A percentile compares a stretch with the other conserved stretches of the same genome.
phyloP scores from a whole-genome alignment of 2,888 invertebrate species.

The Calameuta pallipes region DNA sequence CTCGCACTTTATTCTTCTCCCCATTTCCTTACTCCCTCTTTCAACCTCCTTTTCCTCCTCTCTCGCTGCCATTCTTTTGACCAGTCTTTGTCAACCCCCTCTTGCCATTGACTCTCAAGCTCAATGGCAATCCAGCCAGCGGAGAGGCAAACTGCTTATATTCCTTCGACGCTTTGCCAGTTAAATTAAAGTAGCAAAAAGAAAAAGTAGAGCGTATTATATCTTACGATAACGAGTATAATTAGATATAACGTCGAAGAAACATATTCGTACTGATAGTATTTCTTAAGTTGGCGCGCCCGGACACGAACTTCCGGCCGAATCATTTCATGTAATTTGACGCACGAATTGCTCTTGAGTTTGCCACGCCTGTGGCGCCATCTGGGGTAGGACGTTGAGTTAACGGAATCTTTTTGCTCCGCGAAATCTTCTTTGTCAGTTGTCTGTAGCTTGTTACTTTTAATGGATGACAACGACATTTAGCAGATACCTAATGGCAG shows the following conservation, averaged over 20 bases:
- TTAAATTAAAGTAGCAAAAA: neutral
- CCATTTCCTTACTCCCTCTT: neutral
- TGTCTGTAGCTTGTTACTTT: neutral
- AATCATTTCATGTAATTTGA: neutral
- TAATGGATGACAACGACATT: neutral
- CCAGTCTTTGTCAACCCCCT: neutral
- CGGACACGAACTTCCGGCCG: neutral
- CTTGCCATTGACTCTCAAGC: neutral
- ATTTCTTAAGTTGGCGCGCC: neutral
- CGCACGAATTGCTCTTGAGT: neutral
- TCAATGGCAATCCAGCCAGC: neutral
- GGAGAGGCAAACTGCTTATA: neutral
- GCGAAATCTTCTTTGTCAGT: neutral
- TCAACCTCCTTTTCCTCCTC: neutral
- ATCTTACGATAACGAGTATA: neutral
- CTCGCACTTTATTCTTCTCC: neutral
- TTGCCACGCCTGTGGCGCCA: neutral
- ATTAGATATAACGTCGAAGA: neutral
- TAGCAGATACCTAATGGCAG: neutral
- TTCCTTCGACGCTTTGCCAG: neutral
- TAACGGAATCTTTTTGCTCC: neutral
- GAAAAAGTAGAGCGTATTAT: neutral
- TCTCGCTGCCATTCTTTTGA: neutral
- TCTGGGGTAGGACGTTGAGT: neutral
- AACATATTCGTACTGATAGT: neutral